Evolutionary conservation across 2,888 invertebrate species (phyloP), one percentile per base, ranked within the genome.

Genomic region (Candidula unifasciata): DNA sequence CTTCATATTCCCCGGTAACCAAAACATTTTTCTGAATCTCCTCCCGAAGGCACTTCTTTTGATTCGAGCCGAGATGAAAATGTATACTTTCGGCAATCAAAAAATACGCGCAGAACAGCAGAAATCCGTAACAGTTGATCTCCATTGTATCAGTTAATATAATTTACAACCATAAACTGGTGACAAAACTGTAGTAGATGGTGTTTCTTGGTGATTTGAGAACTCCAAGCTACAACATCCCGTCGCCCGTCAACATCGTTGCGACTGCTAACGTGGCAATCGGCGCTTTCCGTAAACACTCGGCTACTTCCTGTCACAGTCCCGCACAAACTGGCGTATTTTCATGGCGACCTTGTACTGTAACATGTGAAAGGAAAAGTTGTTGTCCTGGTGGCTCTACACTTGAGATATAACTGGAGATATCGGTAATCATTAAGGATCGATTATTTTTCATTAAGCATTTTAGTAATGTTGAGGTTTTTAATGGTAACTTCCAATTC

Each of bases 21-120:
- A 98, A 95, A 91, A 98, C 97, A 94, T 99, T 97, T 91, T 98
- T 98, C 92, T 98, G 98, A 87, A 99, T 95, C 95, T 99, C 99
- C 94, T 99, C 99, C 94, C 97, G 97, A 89, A 99, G 95, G 95
- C 99, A 99, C 95, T 98, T 98, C 92, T 97, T 96, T 87, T 96
- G 96, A 94, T 98, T 98, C 10, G 98, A 97, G 88, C 96, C 95
- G 89, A 99, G 95, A 93, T 96, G 96, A 95, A 97, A 99, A 89
- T 94, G 92, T 74, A 94, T 89, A 27, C 92, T 90, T 76, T 92
- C 79, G 35, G 77, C 73, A 83, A 37, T 44, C 24, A 83, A 52
- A 44, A 83, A 6, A 37, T 64, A 82, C 30, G 74, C 60, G 37
- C 21, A 30, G 3, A 71, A 30, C 13, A 80, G 30, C 16, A 82